Conservation (phyloP, 1,140 invertebrate genomes). For the Apis mellifera region Amel_HAv3.1 CM009936.2:12796001-12796500, state of each 20-base stretch:
- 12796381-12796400: too few species aligned
- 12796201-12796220: background rate
- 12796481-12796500: too few species aligned
- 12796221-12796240: background rate
- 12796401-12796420: too few species aligned
- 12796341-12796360: background rate
- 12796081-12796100: background rate
- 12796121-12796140: conserved; percentile 24
- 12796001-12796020: conserved; percentile 28
- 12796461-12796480: too few species aligned
- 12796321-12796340: background rate
- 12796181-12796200: conserved; percentile 36
- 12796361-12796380: too few species aligned
- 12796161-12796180: background rate
- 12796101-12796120: background rate
- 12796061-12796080: background rate
- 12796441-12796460: too few species aligned
- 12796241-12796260: conserved; percentile 2
- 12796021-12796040: background rate
- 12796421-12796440: too few species aligned
- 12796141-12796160: conserved; percentile 17
- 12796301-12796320: background rate
- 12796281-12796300: background rate
- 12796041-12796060: background rate
- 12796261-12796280: background rate